A percentile compares a stretch with the other conserved stretches of the same genome.
Evolutionary conservation across 2,113 vertebrate species (phyloP).

Genomic region (Takifugu flavidus): DNA sequence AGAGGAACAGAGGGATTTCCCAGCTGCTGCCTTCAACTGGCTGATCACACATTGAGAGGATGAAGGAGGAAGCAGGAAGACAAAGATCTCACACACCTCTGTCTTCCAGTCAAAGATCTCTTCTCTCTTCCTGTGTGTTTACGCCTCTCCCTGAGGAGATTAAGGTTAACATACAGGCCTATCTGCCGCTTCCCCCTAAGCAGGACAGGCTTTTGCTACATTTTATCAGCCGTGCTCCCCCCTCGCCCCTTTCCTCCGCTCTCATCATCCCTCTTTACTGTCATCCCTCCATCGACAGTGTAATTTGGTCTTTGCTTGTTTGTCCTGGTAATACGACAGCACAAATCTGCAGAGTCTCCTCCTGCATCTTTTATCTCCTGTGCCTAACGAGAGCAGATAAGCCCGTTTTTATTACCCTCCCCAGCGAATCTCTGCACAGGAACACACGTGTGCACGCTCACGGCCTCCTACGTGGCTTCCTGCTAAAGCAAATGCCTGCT

Average conservation of each 20-base stretch:
- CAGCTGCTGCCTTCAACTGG: slow-evolving; percentile 44
- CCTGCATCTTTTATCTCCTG: slow-evolving; percentile 58
- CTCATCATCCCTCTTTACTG: slow-evolving; percentile 35
- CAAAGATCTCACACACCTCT: slow-evolving; percentile 58
- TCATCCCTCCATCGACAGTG: slow-evolving; percentile 43
- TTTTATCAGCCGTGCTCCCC: slow-evolving; percentile 33
- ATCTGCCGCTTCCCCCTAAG: slow-evolving; percentile 41
- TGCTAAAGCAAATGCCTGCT: slow-evolving; percentile 1
- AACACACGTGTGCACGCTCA: slow-evolving; percentile 5
- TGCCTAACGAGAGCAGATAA: slow-evolving; percentile 63
- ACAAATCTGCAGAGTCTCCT: slow-evolving; percentile 53
- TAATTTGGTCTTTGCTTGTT: slow-evolving; percentile 57
- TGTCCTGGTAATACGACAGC: slow-evolving; percentile 41
- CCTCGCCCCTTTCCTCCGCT: neutral
- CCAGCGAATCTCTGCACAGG: slow-evolving; percentile 25
- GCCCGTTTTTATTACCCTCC: slow-evolving; percentile 64
- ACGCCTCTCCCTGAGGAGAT: slow-evolving; percentile 57
- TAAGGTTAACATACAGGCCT: slow-evolving; percentile 63
- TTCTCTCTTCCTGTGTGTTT: slow-evolving; percentile 50
- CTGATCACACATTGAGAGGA: slow-evolving; percentile 54
- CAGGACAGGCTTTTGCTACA: slow-evolving; percentile 33
- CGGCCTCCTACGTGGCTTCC: slow-evolving; percentile 18
- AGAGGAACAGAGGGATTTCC: slow-evolving; percentile 60
- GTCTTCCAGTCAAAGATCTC: slow-evolving; percentile 50
- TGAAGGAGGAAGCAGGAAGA: slow-evolving; percentile 55